phyloP scores from a whole-genome alignment of 30 jellyfish, hydroid and myxozoan genomes.

The Morbakka virulenta region DNA sequence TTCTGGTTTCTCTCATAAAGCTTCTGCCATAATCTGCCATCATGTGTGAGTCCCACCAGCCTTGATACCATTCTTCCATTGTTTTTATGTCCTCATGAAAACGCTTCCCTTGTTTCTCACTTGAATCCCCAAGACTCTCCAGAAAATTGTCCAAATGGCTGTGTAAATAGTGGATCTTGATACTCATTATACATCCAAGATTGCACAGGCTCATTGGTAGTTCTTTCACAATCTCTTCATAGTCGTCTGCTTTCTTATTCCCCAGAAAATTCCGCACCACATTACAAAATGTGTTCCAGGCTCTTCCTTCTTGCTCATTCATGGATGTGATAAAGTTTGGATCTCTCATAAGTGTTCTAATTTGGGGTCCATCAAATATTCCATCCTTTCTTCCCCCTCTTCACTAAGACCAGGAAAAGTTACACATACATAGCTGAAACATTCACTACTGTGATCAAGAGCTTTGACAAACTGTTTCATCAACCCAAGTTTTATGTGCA shows the following conservation, averaged over 20 bases:
- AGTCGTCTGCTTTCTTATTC: not conserved
- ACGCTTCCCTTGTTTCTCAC: not conserved
- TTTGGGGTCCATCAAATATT: not conserved
- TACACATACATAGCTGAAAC: not conserved
- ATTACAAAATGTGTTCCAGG: not conserved
- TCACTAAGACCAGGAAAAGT: not conserved
- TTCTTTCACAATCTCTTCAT: not conserved
- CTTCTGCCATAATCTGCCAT: not conserved
- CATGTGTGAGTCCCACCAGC: not conserved
- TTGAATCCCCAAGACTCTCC: not conserved
- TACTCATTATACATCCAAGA: not conserved
- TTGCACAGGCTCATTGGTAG: not conserved
- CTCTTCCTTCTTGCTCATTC: not conserved
- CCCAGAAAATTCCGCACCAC: not conserved
- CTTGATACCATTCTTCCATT: not conserved
- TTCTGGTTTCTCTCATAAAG: too few relatives aligned
- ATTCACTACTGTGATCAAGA: too few relatives aligned
- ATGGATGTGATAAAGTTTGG: too few relatives aligned
- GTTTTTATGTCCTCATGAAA: not conserved
- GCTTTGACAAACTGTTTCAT: not conserved
- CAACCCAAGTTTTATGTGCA: not conserved
- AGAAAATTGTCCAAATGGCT: not conserved
- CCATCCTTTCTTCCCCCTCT: not conserved
- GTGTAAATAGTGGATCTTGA: not conserved
- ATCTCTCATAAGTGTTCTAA: too few relatives aligned